Evolutionary conservation across 2,888 invertebrate species (phyloP), one percentile per base, ranked within the genome.

Genomic region (Prosopocoilus inquinatus): DNA sequence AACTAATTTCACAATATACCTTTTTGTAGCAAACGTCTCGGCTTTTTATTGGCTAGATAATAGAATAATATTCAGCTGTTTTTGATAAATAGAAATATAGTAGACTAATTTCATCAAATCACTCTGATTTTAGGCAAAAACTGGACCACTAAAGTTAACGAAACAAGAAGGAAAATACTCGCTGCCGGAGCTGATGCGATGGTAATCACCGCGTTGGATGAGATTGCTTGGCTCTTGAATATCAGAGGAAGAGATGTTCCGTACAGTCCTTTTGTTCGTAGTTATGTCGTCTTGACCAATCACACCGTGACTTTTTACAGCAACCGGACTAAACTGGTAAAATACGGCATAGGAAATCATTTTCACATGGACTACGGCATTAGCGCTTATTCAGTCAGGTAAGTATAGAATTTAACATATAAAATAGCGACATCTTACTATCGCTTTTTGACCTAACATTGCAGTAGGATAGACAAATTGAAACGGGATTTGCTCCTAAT

Each of bases 221-320:
- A 95, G 75, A 86, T 90, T 43, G 91, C 94, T 0, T 95, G 94
- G 89, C 76, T 95, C 33, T 80, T 94, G 34, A 96, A 96, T 74
- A 84, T 96, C 12, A 82, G 95, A n/a, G 94, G 93, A 0, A 80
- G 84, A 53, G 95, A 96, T 77, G 81, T 92, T 60, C 88, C 89
- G 0, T 88, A 86, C 72, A 90, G 89, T 1, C 94, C 95, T 0
- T 85, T 91, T 12, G 79, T 93, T 7, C 86, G 88, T 69, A 86
- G 90, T 38, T 93, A 91, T 71, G 82, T 88, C 1, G 77, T 91
- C 38, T 74, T 93, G 41, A 87, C 86, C 53, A 78, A 81, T 59
- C 78, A 81, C 3, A 83, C 86, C 50, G 79, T 91, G 20, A 81
- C 84, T 65, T 81, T 92, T 28, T 93, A 89, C 70, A 84, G 88